phyloP scores from a whole-genome alignment of 2,113 vertebrate genomes.

The Sus scrofa region T2T-Sscrofa CM000814.6:38638001-38638500 shows the following conservation, averaged over 20 bases:
- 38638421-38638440: not conserved
- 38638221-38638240: accelerated
- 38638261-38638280: not conserved
- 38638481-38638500: accelerated
- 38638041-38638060: not conserved
- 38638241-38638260: not conserved
- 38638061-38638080: not conserved
- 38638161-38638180: not conserved
- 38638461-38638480: not conserved
- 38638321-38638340: accelerated
- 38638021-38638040: not conserved
- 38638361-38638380: accelerated
- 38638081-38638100: not conserved
- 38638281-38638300: accelerated
- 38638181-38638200: accelerated
- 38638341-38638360: not conserved
- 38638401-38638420: not conserved
- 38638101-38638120: not conserved
- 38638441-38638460: not conserved
- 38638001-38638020: not conserved
- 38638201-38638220: not conserved
- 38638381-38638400: not conserved
- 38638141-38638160: not conserved
- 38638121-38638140: not conserved
- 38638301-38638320: not conserved